Conservation (phyloP, 2,113 vertebrate genomes). For the Cinclus cinclus region DNA sequence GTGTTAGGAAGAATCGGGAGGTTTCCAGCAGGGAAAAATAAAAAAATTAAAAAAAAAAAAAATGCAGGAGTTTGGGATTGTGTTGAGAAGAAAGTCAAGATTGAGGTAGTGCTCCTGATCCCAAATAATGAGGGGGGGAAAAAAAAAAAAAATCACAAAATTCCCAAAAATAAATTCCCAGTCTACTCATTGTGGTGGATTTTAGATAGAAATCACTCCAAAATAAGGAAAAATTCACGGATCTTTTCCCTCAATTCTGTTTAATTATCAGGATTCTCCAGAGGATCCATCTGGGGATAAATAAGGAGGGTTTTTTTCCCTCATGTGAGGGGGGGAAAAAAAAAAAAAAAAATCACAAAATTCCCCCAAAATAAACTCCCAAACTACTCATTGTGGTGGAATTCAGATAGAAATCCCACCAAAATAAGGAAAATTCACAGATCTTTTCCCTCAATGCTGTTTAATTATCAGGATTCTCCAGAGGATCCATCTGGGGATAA, state of each 20-base stretch:
- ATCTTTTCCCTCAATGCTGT: background rate
- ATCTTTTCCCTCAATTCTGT: background rate
- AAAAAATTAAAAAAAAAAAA: no score
- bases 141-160: background rate
- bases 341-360: background rate
- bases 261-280: background rate
- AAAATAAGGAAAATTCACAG: background rate
- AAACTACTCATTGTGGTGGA: background rate
- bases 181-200: no score
- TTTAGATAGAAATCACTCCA: no score
- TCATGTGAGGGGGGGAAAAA: background rate
- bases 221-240: background rate
- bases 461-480: background rate
- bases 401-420: background rate
- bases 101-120: background rate
- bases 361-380: background rate
- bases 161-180: no score
- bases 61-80: accelerated
- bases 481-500: background rate
- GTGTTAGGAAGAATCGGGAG: accelerated
- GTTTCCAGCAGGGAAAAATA: background rate
- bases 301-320: background rate
- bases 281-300: background rate
- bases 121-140: background rate
- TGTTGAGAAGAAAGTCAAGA: background rate